Evolutionary conservation across 2,888 invertebrate species (phyloP).

Genomic region (Agrotis segetum): DNA sequence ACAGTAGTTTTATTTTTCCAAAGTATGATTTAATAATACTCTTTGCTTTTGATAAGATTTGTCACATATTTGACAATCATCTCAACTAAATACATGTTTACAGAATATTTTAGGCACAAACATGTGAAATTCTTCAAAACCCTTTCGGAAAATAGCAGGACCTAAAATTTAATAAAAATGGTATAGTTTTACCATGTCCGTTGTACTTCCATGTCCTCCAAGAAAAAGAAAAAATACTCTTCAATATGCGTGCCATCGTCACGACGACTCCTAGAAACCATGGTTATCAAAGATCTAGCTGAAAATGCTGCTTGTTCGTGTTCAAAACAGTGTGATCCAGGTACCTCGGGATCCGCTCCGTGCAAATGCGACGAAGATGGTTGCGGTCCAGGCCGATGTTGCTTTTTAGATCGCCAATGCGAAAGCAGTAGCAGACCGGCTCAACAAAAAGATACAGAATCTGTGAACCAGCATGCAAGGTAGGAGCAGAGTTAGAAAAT

Average conservation of each 20-base stretch:
- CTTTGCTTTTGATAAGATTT: constrained; percentile 18
- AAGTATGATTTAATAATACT: background rate
- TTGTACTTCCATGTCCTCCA: constrained; percentile 28
- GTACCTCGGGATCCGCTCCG: background rate
- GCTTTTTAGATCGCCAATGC: background rate
- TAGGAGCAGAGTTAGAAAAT: background rate
- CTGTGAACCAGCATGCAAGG: constrained; percentile 11
- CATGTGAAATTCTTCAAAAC: constrained; percentile 2
- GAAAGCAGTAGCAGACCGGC: background rate
- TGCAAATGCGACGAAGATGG: constrained; percentile 16
- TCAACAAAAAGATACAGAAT: background rate
- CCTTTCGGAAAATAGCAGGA: background rate
- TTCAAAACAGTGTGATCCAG: background rate
- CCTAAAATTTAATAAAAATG: constrained; percentile 18
- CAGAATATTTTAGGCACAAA: background rate
- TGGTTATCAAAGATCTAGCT: constrained; percentile 14
- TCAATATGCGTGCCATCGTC: background rate
- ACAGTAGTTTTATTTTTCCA: too few relatives aligned
- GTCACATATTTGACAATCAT: constrained; percentile 13
- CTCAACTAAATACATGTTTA: constrained; percentile 6
- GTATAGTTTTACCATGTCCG: constrained; percentile 11
- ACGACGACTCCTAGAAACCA: background rate
- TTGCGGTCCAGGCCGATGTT: constrained; percentile 1
- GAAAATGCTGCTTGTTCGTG: background rate
- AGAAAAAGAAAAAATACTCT: constrained; percentile 11